Base-by-base conservation (phyloP, 2,113 vertebrate species). In the Helogale parvula region DNA sequence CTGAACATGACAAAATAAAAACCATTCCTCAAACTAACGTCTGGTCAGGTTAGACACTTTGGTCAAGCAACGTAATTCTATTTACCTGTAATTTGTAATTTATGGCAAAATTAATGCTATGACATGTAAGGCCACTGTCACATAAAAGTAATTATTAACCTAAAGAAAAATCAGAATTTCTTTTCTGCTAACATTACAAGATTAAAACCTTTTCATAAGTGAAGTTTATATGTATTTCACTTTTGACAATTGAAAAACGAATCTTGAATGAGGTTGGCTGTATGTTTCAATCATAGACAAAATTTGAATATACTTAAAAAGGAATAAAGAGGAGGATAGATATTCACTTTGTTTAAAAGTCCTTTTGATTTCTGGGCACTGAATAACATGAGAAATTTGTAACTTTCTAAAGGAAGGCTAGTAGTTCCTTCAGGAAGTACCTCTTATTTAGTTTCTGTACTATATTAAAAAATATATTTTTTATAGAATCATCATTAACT, bases 21-120 rank as follows among this genome's bases (percentile, higher is more conserved):
- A 72, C 94, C 97, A 89, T 97, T 98, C 97, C 98, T 98, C 96
- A 98, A 94, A 97, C 96, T 97, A 97, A 87, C 89, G 93, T 98
- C 96, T 97, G 93, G 29, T 57, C 92, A 88, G 97, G 97, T 98
- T 98, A 98, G 88, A 82, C 88, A 83, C 77, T 97, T 96, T 94
- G 96, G 97, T 98, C 98, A 97, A 98, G 95, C 72, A 89, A 86
- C 96, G 54, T 96, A 96, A 97, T 98, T 98, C 90, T n/a, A 77
- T 79, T 50, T 96, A 97, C 92, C 94, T 97, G 80, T 15, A 77
- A 63, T 90, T 60, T 60, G 57, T 97, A 97, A 98, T 98, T 98
- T 60, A 98, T 88, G 96, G 93, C 50, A 94, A 96, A 98, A 98
- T 98, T 98, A 98, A 97, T 98, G 92, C 84, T 0, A 0, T 97